Base-by-base conservation (phyloP, 2,888 invertebrate genomes). In the Polietes domitor region DNA sequence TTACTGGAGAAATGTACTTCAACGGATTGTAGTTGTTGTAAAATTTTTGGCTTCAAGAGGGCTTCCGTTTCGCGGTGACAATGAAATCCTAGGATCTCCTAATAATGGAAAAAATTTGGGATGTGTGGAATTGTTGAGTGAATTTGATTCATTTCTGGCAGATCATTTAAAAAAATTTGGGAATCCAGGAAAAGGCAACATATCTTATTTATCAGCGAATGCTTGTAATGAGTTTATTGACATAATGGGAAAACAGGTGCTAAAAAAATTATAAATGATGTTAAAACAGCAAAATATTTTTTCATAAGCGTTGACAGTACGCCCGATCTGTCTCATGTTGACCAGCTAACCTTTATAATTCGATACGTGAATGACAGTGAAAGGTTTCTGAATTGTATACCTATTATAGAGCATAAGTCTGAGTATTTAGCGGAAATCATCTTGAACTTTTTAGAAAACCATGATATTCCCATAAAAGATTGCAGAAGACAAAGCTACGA, bases 41-140 rank as follows among this genome's bases (percentile, higher is more conserved):
- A 71, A n/a, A n/a, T n/a, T n/a, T n/a, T n/a, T n/a, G n/a, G n/a
- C n/a, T n/a, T n/a, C n/a, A n/a, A n/a, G n/a, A 78, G 53, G 74
- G 53, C 74, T 74, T 74, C 55, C 55, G 26, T 74, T 74, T 74
- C 15, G 55, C 5, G 74, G 74, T 71, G 78, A 78, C 58, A 78
- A 78, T 58, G 73, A 63, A 73, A 73, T 79, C 63, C 47, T 79
- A 1, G 73, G 79, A 79, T 79, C 73, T 73, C 47, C 65, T 47
- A 41, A 61, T 19, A 58, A 74, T 53, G 74, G 55, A 74, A 58
- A 50, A 9, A 9, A 50, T 50, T 50, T 50, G 15, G 50, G 50
- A 50, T 50, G 50, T 50, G 50, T 50, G 50, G 50, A 50, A 50
- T 50, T 50, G 17, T 50, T 50, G 50, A 50, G 50, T 50, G 50